phyloP scores from a whole-genome alignment of 2,113 vertebrate species.

The Strix aluco region DNA sequence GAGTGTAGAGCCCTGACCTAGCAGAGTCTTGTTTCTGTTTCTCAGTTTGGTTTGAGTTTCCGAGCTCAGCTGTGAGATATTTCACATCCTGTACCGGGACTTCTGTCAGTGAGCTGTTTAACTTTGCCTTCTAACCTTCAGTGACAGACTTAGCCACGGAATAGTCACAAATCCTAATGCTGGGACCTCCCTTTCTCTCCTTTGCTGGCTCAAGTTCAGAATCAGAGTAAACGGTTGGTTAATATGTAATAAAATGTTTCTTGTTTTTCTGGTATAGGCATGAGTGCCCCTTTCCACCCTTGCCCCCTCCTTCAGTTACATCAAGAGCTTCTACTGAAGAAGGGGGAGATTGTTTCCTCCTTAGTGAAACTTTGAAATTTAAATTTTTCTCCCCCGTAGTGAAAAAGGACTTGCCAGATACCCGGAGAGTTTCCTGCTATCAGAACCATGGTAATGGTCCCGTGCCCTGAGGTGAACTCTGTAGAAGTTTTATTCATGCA shows the following conservation, averaged over 20 bases:
- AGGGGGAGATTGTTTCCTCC: neutral
- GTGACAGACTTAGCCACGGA: neutral
- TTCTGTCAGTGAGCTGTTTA: neutral
- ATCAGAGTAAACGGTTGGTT: neutral
- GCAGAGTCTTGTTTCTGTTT: neutral
- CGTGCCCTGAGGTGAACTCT: neutral
- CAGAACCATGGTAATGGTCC: neutral
- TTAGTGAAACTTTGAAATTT: neutral
- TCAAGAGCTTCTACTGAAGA: neutral
- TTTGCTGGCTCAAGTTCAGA: slow-evolving; percentile 3
- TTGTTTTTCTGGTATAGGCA: neutral
- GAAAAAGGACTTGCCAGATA: neutral
- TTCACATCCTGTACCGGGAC: neutral
- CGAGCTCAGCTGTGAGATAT: neutral
- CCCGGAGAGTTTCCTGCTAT: neutral
- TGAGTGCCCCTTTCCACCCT: neutral
- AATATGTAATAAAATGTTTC: slow-evolving; percentile 56
- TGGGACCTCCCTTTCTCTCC: neutral
- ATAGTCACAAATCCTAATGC: neutral
- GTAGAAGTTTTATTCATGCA: neutral
- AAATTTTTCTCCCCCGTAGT: neutral
- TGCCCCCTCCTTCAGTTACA: neutral
- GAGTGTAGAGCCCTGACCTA: neutral
- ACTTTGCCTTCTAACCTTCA: neutral
- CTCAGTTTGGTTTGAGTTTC: neutral